Percentiles rank a stretch among this genome's conserved stretches.
Evolutionary conservation across 2,888 invertebrate genomes (phyloP).

Genomic region (Notodonta ziczac): DNA sequence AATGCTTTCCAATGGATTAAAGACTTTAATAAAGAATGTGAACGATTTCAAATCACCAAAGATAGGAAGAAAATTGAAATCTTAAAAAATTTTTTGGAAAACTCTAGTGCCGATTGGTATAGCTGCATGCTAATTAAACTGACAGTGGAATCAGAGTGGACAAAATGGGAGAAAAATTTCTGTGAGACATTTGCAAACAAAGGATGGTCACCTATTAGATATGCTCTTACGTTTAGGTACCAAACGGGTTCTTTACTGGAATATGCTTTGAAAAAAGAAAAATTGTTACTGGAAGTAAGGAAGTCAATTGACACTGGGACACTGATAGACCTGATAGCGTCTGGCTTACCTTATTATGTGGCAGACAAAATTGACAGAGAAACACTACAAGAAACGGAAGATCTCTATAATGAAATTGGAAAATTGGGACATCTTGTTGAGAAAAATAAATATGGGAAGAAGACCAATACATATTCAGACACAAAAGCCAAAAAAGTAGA

Average conservation of each 20-base stretch:
- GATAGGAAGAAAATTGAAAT: too few species aligned
- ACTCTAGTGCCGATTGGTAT: slow-evolving; percentile 23
- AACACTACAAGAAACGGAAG: slow-evolving; percentile 17
- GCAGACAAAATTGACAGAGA: slow-evolving; percentile 26
- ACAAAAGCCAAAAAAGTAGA: slow-evolving; percentile 6
- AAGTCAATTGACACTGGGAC: slow-evolving; percentile 6
- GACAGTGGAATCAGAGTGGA: slow-evolving; percentile 27
- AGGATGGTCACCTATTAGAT: slow-evolving; percentile 21
- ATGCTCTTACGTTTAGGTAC: too few species aligned
- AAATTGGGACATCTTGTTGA: slow-evolving; percentile 17
- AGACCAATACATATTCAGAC: not conserved
- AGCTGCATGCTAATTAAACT: slow-evolving; percentile 23
- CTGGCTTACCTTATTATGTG: slow-evolving; percentile 25
- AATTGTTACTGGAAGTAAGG: slow-evolving; percentile 12
- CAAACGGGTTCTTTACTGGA: too few species aligned
- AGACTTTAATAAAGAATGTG: too few species aligned
- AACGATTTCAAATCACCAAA: too few species aligned
- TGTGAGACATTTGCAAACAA: slow-evolving; percentile 31
- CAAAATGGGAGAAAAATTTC: slow-evolving; percentile 20
- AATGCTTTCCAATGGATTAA: slow-evolving; percentile 25
- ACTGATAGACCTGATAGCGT: slow-evolving; percentile 17
- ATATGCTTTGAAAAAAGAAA: slow-evolving; percentile 11
- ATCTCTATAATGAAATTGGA: slow-evolving; percentile 22
- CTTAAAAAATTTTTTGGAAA: slow-evolving; percentile 24
- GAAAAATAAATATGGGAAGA: slow-evolving; percentile 5